phyloP scores from a whole-genome alignment of 2,113 vertebrate species.

The Glaucomys volans region DNA sequence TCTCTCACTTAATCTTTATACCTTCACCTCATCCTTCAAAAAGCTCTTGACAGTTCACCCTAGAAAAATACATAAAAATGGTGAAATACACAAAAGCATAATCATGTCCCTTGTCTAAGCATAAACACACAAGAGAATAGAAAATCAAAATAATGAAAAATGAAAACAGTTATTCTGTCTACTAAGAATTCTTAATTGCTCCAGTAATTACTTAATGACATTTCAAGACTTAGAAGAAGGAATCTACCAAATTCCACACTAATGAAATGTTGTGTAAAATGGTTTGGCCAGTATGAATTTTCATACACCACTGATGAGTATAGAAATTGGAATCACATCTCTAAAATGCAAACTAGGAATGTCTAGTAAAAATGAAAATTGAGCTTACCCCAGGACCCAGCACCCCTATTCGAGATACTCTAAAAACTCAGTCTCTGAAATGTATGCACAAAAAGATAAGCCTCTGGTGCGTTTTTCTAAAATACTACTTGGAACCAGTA shows the following conservation, averaged over 20 bases:
- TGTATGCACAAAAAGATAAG: too few relatives aligned
- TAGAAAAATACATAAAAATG: neutral
- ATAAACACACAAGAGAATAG: neutral
- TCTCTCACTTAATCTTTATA: neutral
- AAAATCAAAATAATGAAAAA: neutral
- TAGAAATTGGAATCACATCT: neutral
- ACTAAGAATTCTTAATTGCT: neutral
- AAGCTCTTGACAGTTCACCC: too few relatives aligned
- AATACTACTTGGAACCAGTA: too few relatives aligned
- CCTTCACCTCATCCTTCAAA: too few relatives aligned
- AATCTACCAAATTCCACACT: neutral
- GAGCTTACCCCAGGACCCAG: neutral
- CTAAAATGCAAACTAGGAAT: neutral
- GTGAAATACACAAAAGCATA: neutral
- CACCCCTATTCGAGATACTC: too few relatives aligned
- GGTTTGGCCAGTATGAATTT: neutral
- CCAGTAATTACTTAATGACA: neutral
- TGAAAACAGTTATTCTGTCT: neutral
- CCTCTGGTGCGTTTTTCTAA: too few relatives aligned
- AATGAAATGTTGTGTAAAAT: neutral
- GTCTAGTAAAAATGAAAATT: neutral
- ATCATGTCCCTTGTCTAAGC: neutral
- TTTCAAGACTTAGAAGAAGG: too few relatives aligned
- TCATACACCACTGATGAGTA: neutral
- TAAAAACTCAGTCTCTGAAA: too few relatives aligned